Conservation (phyloP, 2,888 invertebrate species). For the Mythimna albipuncta region DNA sequence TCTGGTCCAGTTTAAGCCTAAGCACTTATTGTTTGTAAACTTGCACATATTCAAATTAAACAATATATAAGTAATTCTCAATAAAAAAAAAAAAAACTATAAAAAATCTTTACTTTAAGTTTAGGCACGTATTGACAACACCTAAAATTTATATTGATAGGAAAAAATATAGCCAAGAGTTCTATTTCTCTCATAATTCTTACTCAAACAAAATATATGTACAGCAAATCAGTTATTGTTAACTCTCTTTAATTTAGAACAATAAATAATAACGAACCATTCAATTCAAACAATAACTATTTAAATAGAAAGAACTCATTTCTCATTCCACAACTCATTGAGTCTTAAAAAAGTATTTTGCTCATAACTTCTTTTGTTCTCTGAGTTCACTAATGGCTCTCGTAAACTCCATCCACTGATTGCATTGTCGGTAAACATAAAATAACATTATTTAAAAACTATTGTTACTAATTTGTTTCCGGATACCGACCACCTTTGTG, state of each 20-base stretch:
- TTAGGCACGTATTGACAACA: too few relatives aligned
- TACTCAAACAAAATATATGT: neutral
- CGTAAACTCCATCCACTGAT: slow-evolving; percentile 8
- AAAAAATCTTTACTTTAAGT: too few relatives aligned
- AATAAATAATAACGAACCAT: slow-evolving; percentile 1
- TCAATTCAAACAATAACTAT: slow-evolving; percentile 14
- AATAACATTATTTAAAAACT: slow-evolving; percentile 11
- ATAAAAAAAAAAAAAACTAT: too few relatives aligned
- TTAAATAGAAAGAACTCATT: neutral
- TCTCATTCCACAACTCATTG: neutral
- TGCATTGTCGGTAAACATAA: slow-evolving; percentile 5
- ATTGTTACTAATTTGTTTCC: slow-evolving; percentile 38
- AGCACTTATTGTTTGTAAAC: too few relatives aligned
- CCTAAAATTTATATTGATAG: too few relatives aligned
- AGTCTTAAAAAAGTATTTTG: neutral
- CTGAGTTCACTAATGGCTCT: slow-evolving; percentile 7
- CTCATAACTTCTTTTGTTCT: slow-evolving; percentile 3
- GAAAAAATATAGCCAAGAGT: too few relatives aligned
- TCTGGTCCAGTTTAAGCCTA: too few relatives aligned
- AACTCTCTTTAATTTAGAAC: neutral
- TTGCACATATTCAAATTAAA: too few relatives aligned
- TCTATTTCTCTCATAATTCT: neutral
- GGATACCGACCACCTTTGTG: slow-evolving; percentile 7
- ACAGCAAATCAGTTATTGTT: slow-evolving; percentile 3
- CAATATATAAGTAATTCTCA: too few relatives aligned